Conservation (phyloP, 1,140 invertebrate species). For the Mya arenaria region DNA sequence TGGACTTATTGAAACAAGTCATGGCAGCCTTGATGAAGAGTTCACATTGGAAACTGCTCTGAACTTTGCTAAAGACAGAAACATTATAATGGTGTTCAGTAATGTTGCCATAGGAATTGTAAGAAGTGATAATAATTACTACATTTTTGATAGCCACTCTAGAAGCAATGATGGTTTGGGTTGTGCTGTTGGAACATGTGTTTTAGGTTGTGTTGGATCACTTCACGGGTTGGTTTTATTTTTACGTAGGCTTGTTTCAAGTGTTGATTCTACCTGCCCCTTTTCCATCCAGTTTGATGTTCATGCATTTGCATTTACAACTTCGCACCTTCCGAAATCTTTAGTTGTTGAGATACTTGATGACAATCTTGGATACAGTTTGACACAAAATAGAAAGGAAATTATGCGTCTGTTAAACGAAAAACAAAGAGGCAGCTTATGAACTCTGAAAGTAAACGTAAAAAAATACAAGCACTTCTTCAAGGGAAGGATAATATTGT, state of each 20-base stretch:
- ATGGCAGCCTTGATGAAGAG: too few relatives aligned
- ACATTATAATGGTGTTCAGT: not conserved
- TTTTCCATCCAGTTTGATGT: slow-evolving; percentile 17
- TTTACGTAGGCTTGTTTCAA: not conserved
- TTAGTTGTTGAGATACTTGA: not conserved
- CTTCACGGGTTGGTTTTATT: not conserved
- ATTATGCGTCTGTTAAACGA: too few relatives aligned
- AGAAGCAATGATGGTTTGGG: not conserved
- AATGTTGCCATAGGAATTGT: not conserved
- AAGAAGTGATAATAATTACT: not conserved
- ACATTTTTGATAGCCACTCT: slow-evolving; percentile 22
- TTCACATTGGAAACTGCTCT: too few relatives aligned
- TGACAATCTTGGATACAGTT: too few relatives aligned
- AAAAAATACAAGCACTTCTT: too few relatives aligned
- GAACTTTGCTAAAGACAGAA: too few relatives aligned
- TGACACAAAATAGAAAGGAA: too few relatives aligned
- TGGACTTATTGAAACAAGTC: too few relatives aligned
- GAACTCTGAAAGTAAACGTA: too few relatives aligned
- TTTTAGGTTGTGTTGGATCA: not conserved
- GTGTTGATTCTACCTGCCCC: not conserved
- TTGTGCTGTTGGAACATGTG: not conserved
- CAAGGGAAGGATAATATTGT: too few relatives aligned
- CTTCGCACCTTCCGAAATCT: not conserved
- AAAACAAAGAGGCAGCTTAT: too few relatives aligned
- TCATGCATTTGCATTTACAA: not conserved